These are phyloP conservation scores for Tadarida brasiliensis DNA, from an alignment of 2,797 vertebrate species.

Conservation along the genomic window DNA sequence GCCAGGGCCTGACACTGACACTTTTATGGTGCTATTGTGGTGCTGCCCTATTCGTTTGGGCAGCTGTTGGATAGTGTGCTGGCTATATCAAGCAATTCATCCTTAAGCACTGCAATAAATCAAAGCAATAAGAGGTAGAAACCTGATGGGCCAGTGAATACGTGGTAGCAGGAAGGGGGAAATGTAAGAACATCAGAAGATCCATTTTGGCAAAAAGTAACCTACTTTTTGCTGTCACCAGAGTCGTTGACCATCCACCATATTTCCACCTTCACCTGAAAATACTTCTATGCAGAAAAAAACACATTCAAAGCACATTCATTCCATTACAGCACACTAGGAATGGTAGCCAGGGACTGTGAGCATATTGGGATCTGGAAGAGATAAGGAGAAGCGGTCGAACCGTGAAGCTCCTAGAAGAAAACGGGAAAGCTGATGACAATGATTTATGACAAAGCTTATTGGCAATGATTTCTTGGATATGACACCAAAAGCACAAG, in stretches of 20 bases:
- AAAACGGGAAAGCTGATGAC: background rate
- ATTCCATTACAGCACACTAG: background rate
- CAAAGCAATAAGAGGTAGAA: background rate
- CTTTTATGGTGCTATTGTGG: background rate
- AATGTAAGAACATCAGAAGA: background rate
- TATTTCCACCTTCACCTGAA: background rate
- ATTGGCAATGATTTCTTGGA: slow-evolving; percentile 12
- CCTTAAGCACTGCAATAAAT: background rate
- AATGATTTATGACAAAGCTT: background rate
- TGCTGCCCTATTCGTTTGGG: background rate
- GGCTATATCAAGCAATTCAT: background rate
- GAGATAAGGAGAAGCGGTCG: background rate
- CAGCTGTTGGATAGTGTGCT: background rate
- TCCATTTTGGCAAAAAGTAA: background rate
- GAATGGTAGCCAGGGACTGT: background rate
- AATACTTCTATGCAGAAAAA: background rate
- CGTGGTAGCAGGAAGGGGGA: background rate
- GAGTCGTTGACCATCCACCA: background rate
- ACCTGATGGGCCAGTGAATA: background rate
- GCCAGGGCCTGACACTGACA: background rate
- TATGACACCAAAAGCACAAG: background rate
- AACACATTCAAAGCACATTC: background rate
- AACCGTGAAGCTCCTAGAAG: background rate
- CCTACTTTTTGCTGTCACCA: background rate
- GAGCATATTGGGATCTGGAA: background rate